Evolutionary conservation across 2,797 vertebrate genomes (phyloP).

Genomic region (Tokudaia muenninki): DNA sequence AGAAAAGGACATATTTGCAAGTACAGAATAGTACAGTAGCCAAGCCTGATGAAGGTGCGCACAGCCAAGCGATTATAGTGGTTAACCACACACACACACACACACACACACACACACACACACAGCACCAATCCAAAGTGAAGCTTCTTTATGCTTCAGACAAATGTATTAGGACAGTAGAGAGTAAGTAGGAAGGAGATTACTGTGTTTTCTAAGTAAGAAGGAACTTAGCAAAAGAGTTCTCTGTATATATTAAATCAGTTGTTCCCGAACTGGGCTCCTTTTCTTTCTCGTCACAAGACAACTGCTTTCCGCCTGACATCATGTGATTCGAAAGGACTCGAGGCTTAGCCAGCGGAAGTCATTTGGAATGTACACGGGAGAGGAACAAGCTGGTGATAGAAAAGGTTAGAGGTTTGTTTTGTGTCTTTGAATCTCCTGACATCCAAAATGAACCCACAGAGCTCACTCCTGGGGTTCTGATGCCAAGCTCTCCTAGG

Average conservation of each 20-base stretch:
- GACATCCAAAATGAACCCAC: conserved; percentile 52
- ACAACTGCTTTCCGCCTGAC: conserved; percentile 69
- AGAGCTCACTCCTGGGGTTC: background rate
- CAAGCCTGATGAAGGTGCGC: background rate
- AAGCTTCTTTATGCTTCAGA: conserved; percentile 61
- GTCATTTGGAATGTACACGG: conserved; percentile 66
- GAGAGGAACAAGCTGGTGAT: background rate
- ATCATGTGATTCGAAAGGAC: conserved; percentile 81
- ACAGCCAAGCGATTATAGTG: conserved; percentile 17
- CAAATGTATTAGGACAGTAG: conserved; percentile 64
- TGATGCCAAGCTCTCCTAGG: background rate
- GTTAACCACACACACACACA: conserved; percentile 12
- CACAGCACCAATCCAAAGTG: background rate
- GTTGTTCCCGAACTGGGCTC: conserved; percentile 69
- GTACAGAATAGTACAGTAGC: background rate
- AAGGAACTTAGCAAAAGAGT: conserved; percentile 77
- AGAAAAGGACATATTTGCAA: conserved; percentile 74
- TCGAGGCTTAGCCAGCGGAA: conserved; percentile 85
- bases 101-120: background rate
- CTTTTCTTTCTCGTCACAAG: conserved; percentile 22
- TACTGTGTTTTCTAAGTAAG: conserved; percentile 84
- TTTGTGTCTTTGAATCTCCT: conserved; percentile 31
- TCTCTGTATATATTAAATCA: conserved; percentile 79
- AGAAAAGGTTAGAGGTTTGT: conserved; percentile 42
- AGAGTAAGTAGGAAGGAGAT: conserved; percentile 70